Conservation (phyloP, 2,113 vertebrate species). For the Erpornis zantholeuca region DNA sequence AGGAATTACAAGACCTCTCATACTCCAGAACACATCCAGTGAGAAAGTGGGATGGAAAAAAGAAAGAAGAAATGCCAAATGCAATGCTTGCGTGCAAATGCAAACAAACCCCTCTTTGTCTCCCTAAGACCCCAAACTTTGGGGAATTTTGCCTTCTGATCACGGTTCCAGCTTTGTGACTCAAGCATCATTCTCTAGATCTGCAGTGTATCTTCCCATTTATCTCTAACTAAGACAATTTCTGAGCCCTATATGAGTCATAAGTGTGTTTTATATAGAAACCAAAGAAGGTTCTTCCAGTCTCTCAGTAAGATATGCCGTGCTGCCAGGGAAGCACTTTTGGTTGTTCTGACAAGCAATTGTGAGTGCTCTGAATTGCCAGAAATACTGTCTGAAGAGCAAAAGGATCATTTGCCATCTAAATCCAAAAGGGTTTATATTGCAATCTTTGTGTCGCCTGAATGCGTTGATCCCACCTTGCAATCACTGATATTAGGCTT, state of each 20-base stretch:
- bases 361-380: constrained; percentile 59
- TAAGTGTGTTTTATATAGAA: constrained; percentile 69
- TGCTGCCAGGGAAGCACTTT: constrained; percentile 69
- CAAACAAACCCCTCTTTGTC: neutral
- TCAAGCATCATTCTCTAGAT: constrained; percentile 39
- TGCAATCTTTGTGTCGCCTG: neutral
- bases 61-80: neutral
- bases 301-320: constrained; percentile 65
- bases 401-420: constrained; percentile 43
- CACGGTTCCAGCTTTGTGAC: constrained; percentile 36
- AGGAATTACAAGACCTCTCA: neutral
- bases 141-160: constrained; percentile 28
- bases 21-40: neutral
- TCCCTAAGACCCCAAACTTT: neutral
- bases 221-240: constrained; percentile 67
- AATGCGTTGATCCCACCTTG: constrained; percentile 36
- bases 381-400: constrained; percentile 59
- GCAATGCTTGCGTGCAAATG: neutral
- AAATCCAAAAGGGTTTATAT: constrained; percentile 45
- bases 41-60: neutral
- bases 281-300: constrained; percentile 70
- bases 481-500: constrained; percentile 41
- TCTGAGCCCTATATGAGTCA: constrained; percentile 66
- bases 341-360: constrained; percentile 63
- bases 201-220: constrained; percentile 57